Base-by-base conservation (phyloP, 2,797 vertebrate species). In the Muscicapa comitata region DNA sequence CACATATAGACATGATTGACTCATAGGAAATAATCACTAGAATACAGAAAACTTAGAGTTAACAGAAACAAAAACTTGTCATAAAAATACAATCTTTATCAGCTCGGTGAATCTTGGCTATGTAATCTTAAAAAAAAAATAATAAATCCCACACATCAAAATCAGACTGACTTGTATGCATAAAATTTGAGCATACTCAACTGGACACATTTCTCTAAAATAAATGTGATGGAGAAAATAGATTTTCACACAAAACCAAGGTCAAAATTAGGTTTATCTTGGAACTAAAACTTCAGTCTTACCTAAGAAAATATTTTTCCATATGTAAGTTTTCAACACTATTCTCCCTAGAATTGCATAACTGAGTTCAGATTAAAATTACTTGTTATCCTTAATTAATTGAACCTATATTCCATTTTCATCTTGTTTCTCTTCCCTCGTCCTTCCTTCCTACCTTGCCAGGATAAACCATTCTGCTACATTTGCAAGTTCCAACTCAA, bases 401-500 rank as follows among this genome's bases (percentile, higher is more conserved):
- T 92, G 62, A 94, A 93, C 79, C 82, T 87, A 75, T 90, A 96
- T 88, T 91, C 18, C 1, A 59, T 74, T 66, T 83, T 76, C 45
- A 4, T 83, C 86, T 80, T 83, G 55, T 93, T 94, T 95, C 87
- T 95, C 83, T 94, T 94, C 85, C 85, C 77, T 90, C 88, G 42
- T 83, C 82, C 47, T 90, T 71, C 65, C 65, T 93, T 90, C 88
- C 96, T 91, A 86, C 93, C 78, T 95, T 97, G 94, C 97, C 92
- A 96, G 95, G 95, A 95, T 96, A 96, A 97, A 97, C 95, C 94
- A 33, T 62, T 86, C 40, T 91, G 63, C 93, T 97, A 90, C 88
- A 72, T 51, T 80, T 6, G 2, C 81, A 72, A 51, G 75, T 47
- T 89, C 93, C 72, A 86, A n/a, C 90, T 95, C 78, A 76, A 94